A percentile compares a stretch with the other conserved stretches of the same genome.
phyloP scores from a whole-genome alignment of 2,888 invertebrate species.

The Thalpophila matura region DNA sequence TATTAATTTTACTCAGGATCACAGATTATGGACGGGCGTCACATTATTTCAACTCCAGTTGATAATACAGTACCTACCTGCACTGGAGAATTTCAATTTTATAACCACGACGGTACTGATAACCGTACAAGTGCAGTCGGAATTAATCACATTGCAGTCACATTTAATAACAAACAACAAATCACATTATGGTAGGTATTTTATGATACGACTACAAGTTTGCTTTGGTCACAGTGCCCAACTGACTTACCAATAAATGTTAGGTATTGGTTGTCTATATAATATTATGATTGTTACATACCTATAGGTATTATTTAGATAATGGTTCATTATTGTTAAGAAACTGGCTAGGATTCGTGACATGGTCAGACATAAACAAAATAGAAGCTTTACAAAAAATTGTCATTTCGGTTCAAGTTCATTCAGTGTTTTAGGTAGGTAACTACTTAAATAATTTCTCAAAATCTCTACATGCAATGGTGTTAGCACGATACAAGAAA shows the following conservation, averaged over 20 bases:
- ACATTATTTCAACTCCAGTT: conserved; percentile 18
- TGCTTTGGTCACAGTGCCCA: conserved; percentile 50
- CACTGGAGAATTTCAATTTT: conserved; percentile 38
- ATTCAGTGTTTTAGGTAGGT: background rate
- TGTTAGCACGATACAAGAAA: no score
- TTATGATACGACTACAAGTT: conserved; percentile 6
- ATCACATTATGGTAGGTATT: conserved; percentile 38
- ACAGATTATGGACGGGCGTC: conserved; percentile 6
- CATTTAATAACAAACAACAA: conserved; percentile 44
- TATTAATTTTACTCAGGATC: background rate
- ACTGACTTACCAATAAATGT: conserved; percentile 23
- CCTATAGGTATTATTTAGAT: background rate
- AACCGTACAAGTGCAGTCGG: conserved; percentile 36
- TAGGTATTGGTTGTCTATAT: conserved; percentile 20
- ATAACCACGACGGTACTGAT: conserved; percentile 37
- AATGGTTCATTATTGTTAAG: background rate
- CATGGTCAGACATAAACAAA: no score
- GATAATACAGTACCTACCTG: conserved; percentile 7
- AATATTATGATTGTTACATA: background rate
- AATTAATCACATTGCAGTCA: conserved; percentile 37
- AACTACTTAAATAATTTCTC: no score
- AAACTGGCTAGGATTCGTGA: background rate
- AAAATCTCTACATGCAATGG: no score
- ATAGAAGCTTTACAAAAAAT: no score
- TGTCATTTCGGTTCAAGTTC: conserved; percentile 19